Conservation (phyloP, 2,888 invertebrate species). For the Cheilosia grossa region DNA sequence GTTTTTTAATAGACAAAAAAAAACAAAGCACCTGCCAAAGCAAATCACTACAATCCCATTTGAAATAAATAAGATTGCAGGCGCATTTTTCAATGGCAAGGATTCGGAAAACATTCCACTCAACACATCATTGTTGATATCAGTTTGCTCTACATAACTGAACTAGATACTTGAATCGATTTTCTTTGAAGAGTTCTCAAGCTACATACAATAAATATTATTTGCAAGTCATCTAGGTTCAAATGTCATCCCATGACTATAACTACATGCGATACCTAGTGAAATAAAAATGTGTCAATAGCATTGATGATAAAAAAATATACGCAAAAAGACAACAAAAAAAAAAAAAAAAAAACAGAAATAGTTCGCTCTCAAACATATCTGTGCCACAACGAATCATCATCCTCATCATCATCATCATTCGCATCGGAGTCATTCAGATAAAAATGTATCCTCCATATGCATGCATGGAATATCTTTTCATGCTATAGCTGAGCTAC, state of each 20-base stretch:
- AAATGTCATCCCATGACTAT: constrained; percentile 16
- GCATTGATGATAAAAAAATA: constrained; percentile 30
- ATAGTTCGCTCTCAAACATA: constrained; percentile 44
- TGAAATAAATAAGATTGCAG: too few species aligned
- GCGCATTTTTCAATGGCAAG: background rate
- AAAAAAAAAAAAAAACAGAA: constrained; percentile 20
- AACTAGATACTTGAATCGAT: constrained; percentile 24
- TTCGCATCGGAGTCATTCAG: constrained; percentile 58
- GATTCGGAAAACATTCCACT: background rate
- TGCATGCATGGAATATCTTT: constrained; percentile 57
- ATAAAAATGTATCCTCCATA: constrained; percentile 59
- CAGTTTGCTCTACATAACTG: constrained; percentile 16
- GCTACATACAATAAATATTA: constrained; percentile 26
- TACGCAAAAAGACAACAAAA: constrained; percentile 34
- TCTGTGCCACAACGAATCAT: constrained; percentile 50
- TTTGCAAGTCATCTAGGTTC: constrained; percentile 39
- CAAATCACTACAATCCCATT: too few species aligned
- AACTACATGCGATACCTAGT: constrained; percentile 1
- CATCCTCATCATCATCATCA: constrained; percentile 26
- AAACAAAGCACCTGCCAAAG: too few species aligned
- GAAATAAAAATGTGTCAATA: constrained; percentile 64
- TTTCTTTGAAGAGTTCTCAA: constrained; percentile 5
- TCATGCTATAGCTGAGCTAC: constrained; percentile 54
- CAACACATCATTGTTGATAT: background rate
- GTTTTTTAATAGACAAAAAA: too few species aligned